Base-by-base conservation (phyloP, 2,797 vertebrate species). In the Siniperca obscura region DNA sequence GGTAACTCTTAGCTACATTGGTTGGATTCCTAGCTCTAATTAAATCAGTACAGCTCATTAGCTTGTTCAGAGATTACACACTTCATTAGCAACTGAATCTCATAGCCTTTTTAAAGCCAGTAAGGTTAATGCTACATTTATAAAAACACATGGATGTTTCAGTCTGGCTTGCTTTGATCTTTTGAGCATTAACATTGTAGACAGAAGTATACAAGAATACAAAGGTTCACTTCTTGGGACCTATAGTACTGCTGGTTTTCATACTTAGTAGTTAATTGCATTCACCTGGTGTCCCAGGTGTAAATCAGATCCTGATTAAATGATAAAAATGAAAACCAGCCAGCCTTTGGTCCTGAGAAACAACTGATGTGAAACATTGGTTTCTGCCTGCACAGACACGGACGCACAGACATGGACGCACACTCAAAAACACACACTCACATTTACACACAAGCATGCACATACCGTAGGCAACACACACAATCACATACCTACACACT, bases 1-100 rank as follows among this genome's bases (percentile, higher is more conserved):
- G 78, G 76, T 81, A 82, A 86, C 73, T 78, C 60, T 78, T 66
- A 74, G 57, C 64, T 73, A 38, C 34, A 21, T 56, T 44, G 70
- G 44, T 80, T 73, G 72, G 44, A 87, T 82, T 89, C 77, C 78
- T 77, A 21, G 44, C 73, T 76, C 4, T 89, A 85, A 91, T 94
- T 80, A 82, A 86, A 90, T 89, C 74, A 80, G 59, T 60, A 42
- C 80, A 84, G 80, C 87, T 92, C 89, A 85, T 93, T 93, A 92
- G 83, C 80, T 83, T 80, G 38, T 60, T 86, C 40, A 56, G 68
- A 87, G 75, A 91, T 94, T 87, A 90, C 88, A 91, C 64, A 87
- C 86, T 76, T 90, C 91, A 87, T 94, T 93, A 87, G 74, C 46
- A 75, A 64, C 46, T 68, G 81, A 83, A 85, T 86, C 82, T 79